Base-by-base conservation (phyloP, 2,113 vertebrate species). In the Cryptotis parvus region DNA sequence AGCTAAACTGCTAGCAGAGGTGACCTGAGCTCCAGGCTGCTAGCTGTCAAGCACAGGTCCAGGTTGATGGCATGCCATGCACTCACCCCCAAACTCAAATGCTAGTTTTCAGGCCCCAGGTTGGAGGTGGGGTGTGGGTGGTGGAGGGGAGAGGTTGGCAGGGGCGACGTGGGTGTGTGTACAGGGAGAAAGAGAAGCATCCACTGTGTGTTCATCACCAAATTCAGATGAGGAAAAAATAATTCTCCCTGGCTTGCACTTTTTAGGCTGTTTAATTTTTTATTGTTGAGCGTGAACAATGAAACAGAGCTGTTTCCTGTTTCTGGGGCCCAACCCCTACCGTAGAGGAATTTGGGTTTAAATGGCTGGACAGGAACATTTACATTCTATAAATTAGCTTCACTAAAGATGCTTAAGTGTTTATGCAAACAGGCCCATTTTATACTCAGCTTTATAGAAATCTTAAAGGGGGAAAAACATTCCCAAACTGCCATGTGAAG, bases 361-460 rank as follows among this genome's bases (percentile, higher is more conserved):
- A 92, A 93, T 87, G 66, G 77, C 1, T 29, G 0, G 79, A 89
- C 77, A 96, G 89, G 84, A 95, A 68, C 93, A 91, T 95, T 95
- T 94, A 87, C 61, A 90, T 91, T 92, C 88, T 92, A 93, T 94
- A 94, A 94, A 94, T 96, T 96, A 94, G 88, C 76, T 76, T 91
- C 94, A 45, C 93, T 88, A 91, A 94, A 96, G 95, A 96, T 78
- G 94, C 92, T 96, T 96, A 96, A 90, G 80, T 72, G 7, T 94
- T 96, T 94, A 94, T 92, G 95, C 96, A 96, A 96, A 94, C 90
- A 93, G 91, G 80, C 80, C 69, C 73, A 82, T 94, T 95, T 94
- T 94, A 96, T 61, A 92, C 24, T 95, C 79, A n/a, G 92, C 81
- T 89, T 87, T 94, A 84, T 91, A 78, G 93, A 58, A 96, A 94